phyloP scores from a whole-genome alignment of 2,888 invertebrate genomes.

The Gymnocheta viridis region DNA sequence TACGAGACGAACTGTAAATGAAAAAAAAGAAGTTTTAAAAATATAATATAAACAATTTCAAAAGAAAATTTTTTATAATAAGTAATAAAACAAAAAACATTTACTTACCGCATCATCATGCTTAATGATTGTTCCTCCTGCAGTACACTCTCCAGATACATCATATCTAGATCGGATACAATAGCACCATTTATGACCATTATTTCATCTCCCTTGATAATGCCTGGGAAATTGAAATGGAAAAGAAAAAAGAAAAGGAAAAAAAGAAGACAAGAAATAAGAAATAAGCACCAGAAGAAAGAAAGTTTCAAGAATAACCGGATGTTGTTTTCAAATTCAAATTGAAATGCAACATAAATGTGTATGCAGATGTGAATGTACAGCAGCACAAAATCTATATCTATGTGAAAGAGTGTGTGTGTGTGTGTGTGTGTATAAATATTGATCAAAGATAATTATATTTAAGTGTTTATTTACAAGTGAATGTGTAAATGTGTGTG shows the following conservation, averaged over 20 bases:
- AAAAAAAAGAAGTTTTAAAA: neutral
- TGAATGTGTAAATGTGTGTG: neutral
- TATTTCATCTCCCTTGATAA: slow-evolving; percentile 98
- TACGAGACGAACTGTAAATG: slow-evolving; percentile 87
- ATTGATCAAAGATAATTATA: slow-evolving; percentile 61
- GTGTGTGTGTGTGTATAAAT: slow-evolving; percentile 20
- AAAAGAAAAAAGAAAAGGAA: neutral
- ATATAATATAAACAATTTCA: neutral
- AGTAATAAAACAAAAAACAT: neutral
- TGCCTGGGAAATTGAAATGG: slow-evolving; percentile 84
- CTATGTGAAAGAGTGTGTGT: neutral
- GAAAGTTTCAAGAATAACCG: slow-evolving; percentile 50
- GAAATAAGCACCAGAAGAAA: slow-evolving; percentile 16
- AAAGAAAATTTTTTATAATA: neutral
- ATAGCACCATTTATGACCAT: slow-evolving; percentile 99
- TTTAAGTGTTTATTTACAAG: slow-evolving; percentile 41
- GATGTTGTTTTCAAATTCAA: slow-evolving; percentile 51
- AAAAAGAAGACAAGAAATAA: neutral
- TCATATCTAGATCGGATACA: slow-evolving; percentile 99
- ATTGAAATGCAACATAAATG: neutral
- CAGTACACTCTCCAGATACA: slow-evolving; percentile 98
- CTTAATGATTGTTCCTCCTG: slow-evolving; percentile 96
- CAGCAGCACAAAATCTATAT: neutral
- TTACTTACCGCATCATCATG: slow-evolving; percentile 95
- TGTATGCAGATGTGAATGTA: neutral